Base-by-base conservation (phyloP, 2,113 vertebrate genomes). In the Calyptommatus sinebrachiatus region DNA sequence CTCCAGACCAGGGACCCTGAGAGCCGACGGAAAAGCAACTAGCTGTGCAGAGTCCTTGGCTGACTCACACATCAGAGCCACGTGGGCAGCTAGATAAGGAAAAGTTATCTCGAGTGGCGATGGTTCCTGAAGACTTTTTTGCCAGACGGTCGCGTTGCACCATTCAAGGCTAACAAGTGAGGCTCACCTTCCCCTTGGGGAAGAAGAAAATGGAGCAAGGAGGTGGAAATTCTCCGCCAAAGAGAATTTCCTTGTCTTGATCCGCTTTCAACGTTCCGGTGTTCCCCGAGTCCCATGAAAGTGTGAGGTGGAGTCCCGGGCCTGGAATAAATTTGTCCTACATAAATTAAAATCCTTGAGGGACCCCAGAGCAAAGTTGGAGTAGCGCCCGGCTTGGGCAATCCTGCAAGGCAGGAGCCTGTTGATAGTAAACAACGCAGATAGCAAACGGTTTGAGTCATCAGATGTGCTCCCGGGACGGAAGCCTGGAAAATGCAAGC, bases 341-440 rank as follows among this genome's bases (percentile, higher is more conserved):
- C 71, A 83, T 82, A 85, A 90, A 82, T 84, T 41, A 31, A 75
- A 79, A 72, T 79, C 73, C 80, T 82, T 46, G 0, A 61, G 70
- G 83, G 4, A 41, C n/a, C 75, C 72, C 80, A 85, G 73, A 83
- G 46, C 81, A 78, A 83, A 89, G 77, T 28, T 63, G 46, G 84
- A 79, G 78, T 0, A 68, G 61, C 60, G 72, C 5, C 80, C 66
- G 74, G 73, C 62, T 24, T 53, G 72, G 77, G 83, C 71, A 86
- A 9, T 86, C 79, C 81, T 88, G 83, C 73, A 79, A 85, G 63
- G 81, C 65, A 79, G 84, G 45, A 63, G 76, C 20, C 41, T 82
- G 85, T 90, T 91, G 89, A 88, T 29, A 83, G 87, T 84, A 85
- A 92, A 91, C 69, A 12, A 2, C 8, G 22, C 7, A 76, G 88